Base-by-base conservation (phyloP, 1,140 invertebrate genomes). In the Papilio polytes region DNA sequence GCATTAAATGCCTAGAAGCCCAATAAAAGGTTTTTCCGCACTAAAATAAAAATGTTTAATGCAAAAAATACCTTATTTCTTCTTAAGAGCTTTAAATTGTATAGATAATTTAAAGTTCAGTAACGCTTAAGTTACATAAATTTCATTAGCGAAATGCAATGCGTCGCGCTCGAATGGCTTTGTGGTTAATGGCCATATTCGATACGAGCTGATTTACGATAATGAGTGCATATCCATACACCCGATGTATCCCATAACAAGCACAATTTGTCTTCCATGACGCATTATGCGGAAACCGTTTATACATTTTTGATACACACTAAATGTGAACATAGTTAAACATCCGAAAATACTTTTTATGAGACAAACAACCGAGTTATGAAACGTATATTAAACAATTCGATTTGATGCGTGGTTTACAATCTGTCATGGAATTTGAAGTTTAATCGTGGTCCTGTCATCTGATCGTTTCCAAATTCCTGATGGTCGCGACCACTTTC, bases 121-220 rank as follows among this genome's bases (percentile, higher is more conserved):
- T 22, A 77, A 77, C n/a, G 46, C 74, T 20, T 77, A 77, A 31
- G 74, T 77, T 77, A 53, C 74, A 77, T 77, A 77, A 77, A 78
- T 78, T 78, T 78, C 48, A 78, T 59, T 59, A 78, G 51, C 51
- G 76, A 56, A 70, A 70, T 70, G 63, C 63, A 70, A 70, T 70
- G 63, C 63, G 63, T 70, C 53, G 76, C 76, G 51, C 76, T 78
- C 53, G 76, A 78, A 78, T 76, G 51, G 51, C 76, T 56, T 78
- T 78, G 74, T 56, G 74, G 74, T 56, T 78, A 78, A 78, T 78
- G 74, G 74, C 74, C 74, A 78, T 78, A 78, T 78, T 78, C 74
- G 74, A 78, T 56, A 78, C 74, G 26, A 56, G 48, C 74, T 78
- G 74, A 78, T 78, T 78, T 78, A 78, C 48, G 74, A 56, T 78